phyloP scores from a whole-genome alignment of 1,140 invertebrate species.

The Drosophila persimilis region DNA sequence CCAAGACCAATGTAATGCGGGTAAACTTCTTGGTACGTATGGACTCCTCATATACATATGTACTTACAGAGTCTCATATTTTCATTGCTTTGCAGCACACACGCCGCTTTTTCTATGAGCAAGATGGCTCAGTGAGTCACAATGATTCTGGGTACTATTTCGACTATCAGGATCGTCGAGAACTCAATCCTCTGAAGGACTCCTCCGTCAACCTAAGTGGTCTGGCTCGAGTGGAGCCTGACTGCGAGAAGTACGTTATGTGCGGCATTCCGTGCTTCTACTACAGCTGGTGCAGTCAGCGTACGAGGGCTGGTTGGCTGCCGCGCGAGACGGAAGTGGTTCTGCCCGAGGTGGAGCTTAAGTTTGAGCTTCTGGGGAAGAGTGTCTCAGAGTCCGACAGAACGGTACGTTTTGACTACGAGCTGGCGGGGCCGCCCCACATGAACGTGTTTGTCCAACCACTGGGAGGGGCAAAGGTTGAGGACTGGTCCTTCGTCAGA shows the following conservation, averaged over 20 bases:
- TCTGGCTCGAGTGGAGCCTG: constrained; percentile 84
- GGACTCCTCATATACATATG: background rate
- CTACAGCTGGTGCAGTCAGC: constrained; percentile 80
- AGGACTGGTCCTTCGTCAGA: constrained; percentile 86
- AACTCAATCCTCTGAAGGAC: constrained; percentile 84
- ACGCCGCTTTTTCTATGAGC: constrained; percentile 85
- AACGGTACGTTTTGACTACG: constrained; percentile 51
- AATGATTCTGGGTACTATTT: constrained; percentile 89
- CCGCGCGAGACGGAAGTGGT: constrained; percentile 42
- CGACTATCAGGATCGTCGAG: constrained; percentile 88
- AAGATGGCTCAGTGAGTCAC: constrained; percentile 84
- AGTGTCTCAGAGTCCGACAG: constrained; percentile 24
- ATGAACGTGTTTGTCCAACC: constrained; percentile 89
- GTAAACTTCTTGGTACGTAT: constrained; percentile 86
- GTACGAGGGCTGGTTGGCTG: constrained; percentile 49
- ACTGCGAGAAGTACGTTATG: constrained; percentile 87
- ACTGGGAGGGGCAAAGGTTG: constrained; percentile 84
- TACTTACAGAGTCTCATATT: background rate
- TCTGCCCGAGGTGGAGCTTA: constrained; percentile 31
- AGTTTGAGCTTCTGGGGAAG: constrained; percentile 47
- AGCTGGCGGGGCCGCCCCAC: constrained; percentile 87
- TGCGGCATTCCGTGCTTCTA: constrained; percentile 90
- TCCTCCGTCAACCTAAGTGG: constrained; percentile 82
- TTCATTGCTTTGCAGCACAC: constrained; percentile 84
- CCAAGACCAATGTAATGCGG: constrained; percentile 87